Conservation (phyloP, 2,113 vertebrate genomes). For the Urocitellus parryii region DNA sequence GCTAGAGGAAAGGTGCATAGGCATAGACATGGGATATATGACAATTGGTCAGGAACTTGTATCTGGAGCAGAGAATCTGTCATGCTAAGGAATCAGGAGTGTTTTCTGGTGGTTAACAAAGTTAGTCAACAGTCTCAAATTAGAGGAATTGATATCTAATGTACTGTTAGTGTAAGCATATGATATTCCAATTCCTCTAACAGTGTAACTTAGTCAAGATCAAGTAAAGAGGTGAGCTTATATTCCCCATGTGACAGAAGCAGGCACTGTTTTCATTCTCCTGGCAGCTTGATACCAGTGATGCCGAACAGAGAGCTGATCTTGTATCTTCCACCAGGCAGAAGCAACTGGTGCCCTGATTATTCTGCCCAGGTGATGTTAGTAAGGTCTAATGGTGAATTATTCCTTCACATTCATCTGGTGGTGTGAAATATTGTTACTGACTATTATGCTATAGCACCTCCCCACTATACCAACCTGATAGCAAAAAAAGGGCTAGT, state of each 20-base stretch:
- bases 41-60: not conserved
- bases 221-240: not conserved
- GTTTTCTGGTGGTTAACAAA: slow-evolving; percentile 19
- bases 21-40: not conserved
- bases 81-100: not conserved
- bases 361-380: not conserved
- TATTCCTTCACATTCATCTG: not conserved
- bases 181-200: not conserved
- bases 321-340: not conserved
- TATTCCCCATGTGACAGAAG: not conserved
- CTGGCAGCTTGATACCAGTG: not conserved
- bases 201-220: not conserved
- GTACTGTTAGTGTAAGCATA: not conserved
- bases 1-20: not conserved
- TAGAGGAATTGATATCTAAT: not conserved
- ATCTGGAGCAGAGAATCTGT: not conserved
- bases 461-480: not conserved
- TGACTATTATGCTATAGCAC: not conserved
- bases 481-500: not conserved
- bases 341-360: slow-evolving; percentile 10
- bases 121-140: slow-evolving; percentile 31
- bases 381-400: not conserved
- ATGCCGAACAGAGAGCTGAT: not conserved
- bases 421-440: not conserved
- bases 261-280: not conserved